Conservation (phyloP, 2,113 vertebrate species). For the Phalacrocorax aristotelis region DNA sequence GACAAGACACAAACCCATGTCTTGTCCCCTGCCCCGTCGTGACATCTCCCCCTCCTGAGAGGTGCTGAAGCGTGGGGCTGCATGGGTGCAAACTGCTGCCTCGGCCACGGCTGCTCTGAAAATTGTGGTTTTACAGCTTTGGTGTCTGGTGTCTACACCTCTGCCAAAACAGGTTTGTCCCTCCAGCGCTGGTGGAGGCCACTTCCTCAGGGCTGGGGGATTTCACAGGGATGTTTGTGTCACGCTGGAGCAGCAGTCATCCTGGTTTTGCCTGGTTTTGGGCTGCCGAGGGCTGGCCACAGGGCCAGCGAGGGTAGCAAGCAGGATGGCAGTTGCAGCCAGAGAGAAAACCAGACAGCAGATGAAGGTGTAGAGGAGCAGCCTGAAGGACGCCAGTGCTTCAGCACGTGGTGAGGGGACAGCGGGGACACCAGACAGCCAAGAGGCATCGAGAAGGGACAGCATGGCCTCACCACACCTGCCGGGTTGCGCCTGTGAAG, state of each 20-base stretch:
- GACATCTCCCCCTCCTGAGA: neutral
- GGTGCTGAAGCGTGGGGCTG: neutral
- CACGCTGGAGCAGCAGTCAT: neutral
- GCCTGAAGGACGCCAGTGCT: neutral
- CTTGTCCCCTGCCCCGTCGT: accelerated
- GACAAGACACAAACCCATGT: accelerated
- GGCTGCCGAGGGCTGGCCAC: neutral
- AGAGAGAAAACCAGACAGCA: neutral
- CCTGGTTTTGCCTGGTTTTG: neutral
- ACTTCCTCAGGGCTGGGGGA: neutral
- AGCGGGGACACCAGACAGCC: accelerated
- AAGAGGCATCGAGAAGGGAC: neutral
- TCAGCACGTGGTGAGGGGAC: accelerated
- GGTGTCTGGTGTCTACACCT: neutral
- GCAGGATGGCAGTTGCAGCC: accelerated
- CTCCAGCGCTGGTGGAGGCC: accelerated
- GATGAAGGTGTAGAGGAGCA: neutral
- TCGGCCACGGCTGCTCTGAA: neutral
- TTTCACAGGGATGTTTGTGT: accelerated
- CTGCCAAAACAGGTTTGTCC: neutral
- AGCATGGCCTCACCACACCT: neutral
- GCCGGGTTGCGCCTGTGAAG: neutral
- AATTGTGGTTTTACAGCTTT: neutral
- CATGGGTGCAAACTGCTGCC: neutral
- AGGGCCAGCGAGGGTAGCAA: neutral